Percentiles rank a stretch among this genome's conserved stretches.
phyloP scores from a whole-genome alignment of 2,888 invertebrate genomes.

The Ellobium chinense region DNA sequence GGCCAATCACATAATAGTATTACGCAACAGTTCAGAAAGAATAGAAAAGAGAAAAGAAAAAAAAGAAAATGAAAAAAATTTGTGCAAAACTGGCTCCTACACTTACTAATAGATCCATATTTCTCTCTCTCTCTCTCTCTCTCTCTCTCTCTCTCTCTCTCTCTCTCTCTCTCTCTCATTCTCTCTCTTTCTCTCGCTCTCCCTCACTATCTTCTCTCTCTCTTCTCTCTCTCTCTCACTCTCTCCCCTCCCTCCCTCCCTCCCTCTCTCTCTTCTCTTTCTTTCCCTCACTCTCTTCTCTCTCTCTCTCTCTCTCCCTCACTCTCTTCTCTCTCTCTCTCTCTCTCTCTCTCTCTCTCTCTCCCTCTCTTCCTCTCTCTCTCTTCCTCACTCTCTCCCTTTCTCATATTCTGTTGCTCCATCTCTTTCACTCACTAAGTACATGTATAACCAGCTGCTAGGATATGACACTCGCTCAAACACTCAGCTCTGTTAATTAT shows the following conservation, averaged over 20 bases:
- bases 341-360: constrained; percentile 9
- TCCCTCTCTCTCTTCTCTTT: neutral
- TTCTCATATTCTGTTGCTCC: no score
- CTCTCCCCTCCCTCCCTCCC: neutral
- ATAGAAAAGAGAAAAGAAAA: no score
- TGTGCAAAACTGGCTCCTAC: no score
- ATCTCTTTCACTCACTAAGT: no score
- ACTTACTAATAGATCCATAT: neutral
- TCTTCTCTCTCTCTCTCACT: neutral
- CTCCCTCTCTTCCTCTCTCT: neutral
- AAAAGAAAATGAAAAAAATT: no score
- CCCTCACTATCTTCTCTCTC: neutral
- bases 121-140: constrained; percentile 33
- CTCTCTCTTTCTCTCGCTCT: neutral
- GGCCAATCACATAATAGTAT: no score
- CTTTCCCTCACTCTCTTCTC: neutral
- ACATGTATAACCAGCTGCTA: no score
- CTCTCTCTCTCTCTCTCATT: constrained; percentile 32
- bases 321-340: neutral
- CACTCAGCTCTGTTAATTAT: no score
- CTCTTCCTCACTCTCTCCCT: no score
- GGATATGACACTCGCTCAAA: no score
- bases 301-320: neutral
- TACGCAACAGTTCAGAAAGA: no score
- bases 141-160: constrained; percentile 32